Evolutionary conservation across 2,888 invertebrate genomes (phyloP), one percentile per base, ranked within the genome.

Genomic region (Stenolophus ochropezus): DNA sequence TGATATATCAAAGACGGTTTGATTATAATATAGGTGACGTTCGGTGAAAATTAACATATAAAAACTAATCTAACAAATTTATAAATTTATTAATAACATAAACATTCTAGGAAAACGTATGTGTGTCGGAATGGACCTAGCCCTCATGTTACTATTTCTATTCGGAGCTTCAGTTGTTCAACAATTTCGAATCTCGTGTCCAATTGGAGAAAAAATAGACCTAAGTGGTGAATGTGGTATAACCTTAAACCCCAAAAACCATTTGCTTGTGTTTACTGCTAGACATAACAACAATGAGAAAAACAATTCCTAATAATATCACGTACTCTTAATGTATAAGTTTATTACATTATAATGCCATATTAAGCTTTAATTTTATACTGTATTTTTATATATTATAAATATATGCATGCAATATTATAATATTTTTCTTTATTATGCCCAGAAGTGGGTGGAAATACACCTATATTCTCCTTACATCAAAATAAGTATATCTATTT

Each of bases 71-170:
- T 16, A 53, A 18, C n/a, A n/a, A n/a, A n/a, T n/a, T n/a, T n/a
- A n/a, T n/a, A n/a, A n/a, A n/a, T n/a, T n/a, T n/a, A 18, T 18
- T 49, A 51, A 51, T 51, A 51, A 51, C 14, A 18, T 18, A 4
- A 14, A 3, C 4, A 4, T 73, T 89, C 11, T 85, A 96, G 96
- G 96, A 18, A 96, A 96, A 87, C 92, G 96, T 33, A 94, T 95
- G 92, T 97, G 97, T 86, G 92, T 96, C 0, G 97, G 97, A 0
- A 96, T 96, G 83, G 96, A 96, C 86, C 88, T 96, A 56, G 95
- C 95, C 0, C 92, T 92, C 83, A 96, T 95, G 94, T 86, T 93
- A 20, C 86, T 94, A 23, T 92, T 92, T 82, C 87, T 95, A 0
- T 93, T 94, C 69, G 90, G 91, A 4, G 93, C 93, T 0, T 90